Evolutionary conservation across 2,888 invertebrate species (phyloP), one percentile per base, ranked within the genome.

Genomic region (Panopea generosa): DNA sequence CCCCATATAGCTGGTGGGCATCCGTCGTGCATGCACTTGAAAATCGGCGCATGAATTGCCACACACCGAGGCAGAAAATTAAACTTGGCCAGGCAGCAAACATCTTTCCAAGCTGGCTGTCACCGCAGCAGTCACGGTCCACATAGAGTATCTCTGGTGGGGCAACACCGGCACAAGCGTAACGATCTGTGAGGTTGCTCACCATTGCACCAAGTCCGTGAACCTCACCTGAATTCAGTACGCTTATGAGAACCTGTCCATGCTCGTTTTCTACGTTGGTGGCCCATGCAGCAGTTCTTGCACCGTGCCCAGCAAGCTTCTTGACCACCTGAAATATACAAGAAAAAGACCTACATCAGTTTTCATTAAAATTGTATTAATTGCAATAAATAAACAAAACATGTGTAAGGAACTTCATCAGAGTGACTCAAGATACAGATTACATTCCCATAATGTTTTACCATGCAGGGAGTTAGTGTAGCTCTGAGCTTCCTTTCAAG

Each of bases 181-280:
- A 50, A 1, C 20, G 1, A 4, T 33, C 62, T 40, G 40, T 40
- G 9, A 11, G 40, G 16, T 40, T 6, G n/a, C 63, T 53, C n/a
- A 68, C 38, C 84, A 86, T 81, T n/a, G 9, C 1, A 1, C 33
- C 33, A 2, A 85, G 68, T 0, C 84, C 82, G 16, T 29, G 47
- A 1, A 79, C 82, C 60, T 87, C 84, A 9, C 66, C 53, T 9
- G 66, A 53, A 4, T 84, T 87, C 22, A 87, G 38, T 11, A 87
- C 85, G n/a, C 66, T 55, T 57, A 56, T 74, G 49, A 80, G 68
- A 14, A 87, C 82, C 60, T 86, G 82, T 1, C 84, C 86, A 40
- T 77, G 55, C 68, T 85, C 86, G 61, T 86, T 86, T 9, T 86
- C 81, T 18, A 87, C 73, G 45, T 81, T 86, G 9, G 85, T 85